These are phyloP conservation scores for Pristiophorus japonicus DNA, from an alignment of 2,113 vertebrate species.

Conservation along the genomic window DNA sequence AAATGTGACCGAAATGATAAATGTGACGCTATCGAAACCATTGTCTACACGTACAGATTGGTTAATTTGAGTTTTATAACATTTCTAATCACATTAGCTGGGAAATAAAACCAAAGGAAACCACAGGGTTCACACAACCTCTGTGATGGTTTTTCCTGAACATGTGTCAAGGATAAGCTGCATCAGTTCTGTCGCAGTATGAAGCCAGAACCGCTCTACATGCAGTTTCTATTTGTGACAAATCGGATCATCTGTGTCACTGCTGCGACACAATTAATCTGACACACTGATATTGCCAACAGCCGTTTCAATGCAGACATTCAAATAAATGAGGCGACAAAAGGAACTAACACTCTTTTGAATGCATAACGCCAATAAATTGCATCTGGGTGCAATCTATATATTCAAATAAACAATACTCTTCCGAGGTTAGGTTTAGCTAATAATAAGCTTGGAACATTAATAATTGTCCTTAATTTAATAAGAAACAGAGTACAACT, in stretches of 20 bases:
- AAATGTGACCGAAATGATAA: neutral
- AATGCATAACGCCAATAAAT: neutral
- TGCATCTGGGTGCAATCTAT: neutral
- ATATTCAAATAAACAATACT: neutral
- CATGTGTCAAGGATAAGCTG: neutral
- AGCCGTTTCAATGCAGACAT: neutral
- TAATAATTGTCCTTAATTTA: neutral
- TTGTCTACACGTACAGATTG: neutral
- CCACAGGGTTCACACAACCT: neutral
- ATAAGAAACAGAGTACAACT: neutral
- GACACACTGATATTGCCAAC: neutral
- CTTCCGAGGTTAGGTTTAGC: neutral
- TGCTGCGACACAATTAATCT: neutral
- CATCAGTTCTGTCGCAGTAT: neutral
- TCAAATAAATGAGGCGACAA: neutral
- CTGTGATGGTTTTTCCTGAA: neutral
- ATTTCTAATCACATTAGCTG: neutral
- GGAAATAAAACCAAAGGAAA: neutral
- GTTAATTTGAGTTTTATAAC: neutral
- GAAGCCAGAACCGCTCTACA: neutral
- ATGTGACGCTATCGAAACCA: neutral
- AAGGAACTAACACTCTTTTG: neutral
- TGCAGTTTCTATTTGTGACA: neutral
- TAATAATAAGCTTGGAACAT: neutral
- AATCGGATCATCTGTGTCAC: neutral